Percentiles rank a stretch among this genome's conserved stretches.
phyloP scores from a whole-genome alignment of 2,113 vertebrate genomes.

The Chlorodrepanis virens region DNA sequence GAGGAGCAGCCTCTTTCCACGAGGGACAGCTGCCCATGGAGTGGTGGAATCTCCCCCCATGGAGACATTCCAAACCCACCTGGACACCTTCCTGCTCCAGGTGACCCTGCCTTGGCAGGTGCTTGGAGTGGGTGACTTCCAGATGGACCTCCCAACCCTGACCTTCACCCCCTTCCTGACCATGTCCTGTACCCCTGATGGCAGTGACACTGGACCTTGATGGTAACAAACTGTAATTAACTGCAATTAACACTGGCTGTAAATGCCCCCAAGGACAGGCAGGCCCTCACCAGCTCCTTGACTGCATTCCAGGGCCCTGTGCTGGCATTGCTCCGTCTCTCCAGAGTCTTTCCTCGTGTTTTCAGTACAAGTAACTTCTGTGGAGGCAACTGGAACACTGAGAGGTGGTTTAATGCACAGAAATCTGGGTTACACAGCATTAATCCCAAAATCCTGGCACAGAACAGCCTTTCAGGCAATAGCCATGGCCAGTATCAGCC shows the following conservation, averaged over 20 bases:
- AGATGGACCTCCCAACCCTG: neutral
- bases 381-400: neutral
- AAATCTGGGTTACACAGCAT: fast-evolving
- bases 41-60: neutral
- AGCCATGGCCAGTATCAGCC: neutral
- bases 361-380: neutral
- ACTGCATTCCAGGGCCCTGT: neutral
- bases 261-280: neutral
- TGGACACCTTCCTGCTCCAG: neutral
- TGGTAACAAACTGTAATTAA: neutral
- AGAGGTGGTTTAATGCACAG: neutral
- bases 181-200: neutral
- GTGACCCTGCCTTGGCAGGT: neutral
- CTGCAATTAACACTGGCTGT: neutral
- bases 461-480: neutral
- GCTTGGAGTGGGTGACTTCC: neutral
- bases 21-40: neutral
- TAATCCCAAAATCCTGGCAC: neutral
- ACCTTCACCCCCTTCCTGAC: neutral
- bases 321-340: neutral
- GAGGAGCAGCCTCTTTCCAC: neutral
- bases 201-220: neutral
- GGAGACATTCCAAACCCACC: neutral
- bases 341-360: neutral
- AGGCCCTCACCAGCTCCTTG: neutral